These are phyloP conservation scores for Cyprinella venusta DNA, from an alignment of 2,797 vertebrate genomes.

Conservation along the genomic window DNA sequence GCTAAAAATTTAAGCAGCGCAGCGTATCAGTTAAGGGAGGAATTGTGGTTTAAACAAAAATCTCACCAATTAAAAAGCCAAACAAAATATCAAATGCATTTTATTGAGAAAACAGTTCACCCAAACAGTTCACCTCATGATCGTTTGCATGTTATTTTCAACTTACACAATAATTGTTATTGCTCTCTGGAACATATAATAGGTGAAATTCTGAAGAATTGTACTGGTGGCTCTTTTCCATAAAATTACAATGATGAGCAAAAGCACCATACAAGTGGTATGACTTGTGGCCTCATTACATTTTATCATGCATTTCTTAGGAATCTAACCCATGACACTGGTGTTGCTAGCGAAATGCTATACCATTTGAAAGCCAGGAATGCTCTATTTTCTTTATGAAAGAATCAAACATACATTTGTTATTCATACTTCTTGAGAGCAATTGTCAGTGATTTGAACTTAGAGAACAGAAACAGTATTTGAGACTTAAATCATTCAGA, in stretches of 20 bases:
- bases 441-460: neutral
- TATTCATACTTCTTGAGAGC: neutral
- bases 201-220: slow-evolving; percentile 6
- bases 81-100: neutral
- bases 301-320: neutral
- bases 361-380: neutral
- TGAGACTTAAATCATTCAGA: neutral
- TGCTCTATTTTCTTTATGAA: neutral
- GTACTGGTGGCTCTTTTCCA: neutral
- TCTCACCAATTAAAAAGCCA: slow-evolving; percentile 9
- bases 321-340: neutral
- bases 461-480: neutral
- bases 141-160: slow-evolving; percentile 12
- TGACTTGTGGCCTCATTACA: neutral
- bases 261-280: neutral
- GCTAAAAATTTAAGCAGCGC: neutral
- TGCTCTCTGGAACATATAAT: neutral
- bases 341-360: neutral
- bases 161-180: neutral
- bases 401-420: neutral
- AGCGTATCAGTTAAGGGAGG: slow-evolving; percentile 19
- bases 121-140: neutral
- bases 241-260: neutral
- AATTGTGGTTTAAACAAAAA: neutral
- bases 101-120: neutral